Base-by-base conservation (phyloP, 2,888 invertebrate species). In the Lochmaea crataegi region DNA sequence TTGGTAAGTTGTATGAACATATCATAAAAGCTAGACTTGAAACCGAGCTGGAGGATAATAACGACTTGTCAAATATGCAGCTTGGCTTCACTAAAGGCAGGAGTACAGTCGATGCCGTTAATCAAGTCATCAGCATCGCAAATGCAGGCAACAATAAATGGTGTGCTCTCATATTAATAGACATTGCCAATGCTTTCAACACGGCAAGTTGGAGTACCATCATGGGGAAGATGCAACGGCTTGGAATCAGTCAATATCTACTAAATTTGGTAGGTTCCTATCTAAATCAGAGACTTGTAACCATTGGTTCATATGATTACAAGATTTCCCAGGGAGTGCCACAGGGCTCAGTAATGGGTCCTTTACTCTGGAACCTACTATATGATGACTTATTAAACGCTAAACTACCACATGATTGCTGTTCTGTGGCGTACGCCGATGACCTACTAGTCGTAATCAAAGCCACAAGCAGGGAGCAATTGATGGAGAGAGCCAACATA, bases 341-440 rank as follows among this genome's bases (percentile, higher is more conserved):
- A 32, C 73, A 74, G 60, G 71, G 68, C 14, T 74, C 71, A 1
- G 56, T 74, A 7, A 12, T 74, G 18, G 73, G 70, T 18, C 68
- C 74, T 6, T 38, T 63, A 12, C 42, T 74, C 22, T 74, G 71
- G 65, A 71, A 71, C 51, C 14, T 66, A 41, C 12, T 67, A 2
- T 71, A 74, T 18, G 69, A 63, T n/a, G 56, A 38, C 11, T 42
- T 71, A 2, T n/a, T 67, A 26, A 48, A 45, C 1, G 22, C 61
- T 1, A 41, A 53, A 7, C 11, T 70, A 7, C 14, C 70, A 18
- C 38, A 38, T 7, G 64, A 38, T 12, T 57, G 22, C n/a, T 6
- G 22, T 12, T 16, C 64, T 5, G 11, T 70, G 7, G 70, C 57
- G 3, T 76, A 64, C 41, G 76, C 70, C 7, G 76, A 76, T 22